These are phyloP conservation scores for Cryptoprocta ferox DNA, from an alignment of 2,797 vertebrate genomes.

Conservation along the genomic window DNA sequence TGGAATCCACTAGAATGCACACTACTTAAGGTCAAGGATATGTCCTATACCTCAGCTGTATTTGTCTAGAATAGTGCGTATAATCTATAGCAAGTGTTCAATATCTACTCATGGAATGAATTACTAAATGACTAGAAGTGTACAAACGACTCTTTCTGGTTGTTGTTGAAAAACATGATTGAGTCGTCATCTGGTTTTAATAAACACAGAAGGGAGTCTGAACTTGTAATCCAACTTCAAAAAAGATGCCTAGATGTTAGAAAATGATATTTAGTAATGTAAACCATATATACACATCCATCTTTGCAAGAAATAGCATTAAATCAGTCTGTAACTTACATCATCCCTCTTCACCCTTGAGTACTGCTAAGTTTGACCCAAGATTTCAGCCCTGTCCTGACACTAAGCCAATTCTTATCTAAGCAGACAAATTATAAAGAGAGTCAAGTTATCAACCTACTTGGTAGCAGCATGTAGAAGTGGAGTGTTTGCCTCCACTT, in stretches of 20 bases:
- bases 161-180: neutral
- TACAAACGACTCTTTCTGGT: neutral
- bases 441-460: neutral
- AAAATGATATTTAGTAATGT: slow-evolving; percentile 13
- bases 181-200: neutral
- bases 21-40: neutral
- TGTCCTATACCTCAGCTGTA: neutral
- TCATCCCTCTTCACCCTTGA: neutral
- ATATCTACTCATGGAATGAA: neutral
- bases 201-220: neutral
- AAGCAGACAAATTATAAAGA: neutral
- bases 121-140: neutral
- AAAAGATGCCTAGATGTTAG: neutral
- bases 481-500: neutral
- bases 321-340: neutral
- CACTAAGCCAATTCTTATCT: neutral
- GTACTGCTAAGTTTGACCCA: neutral
- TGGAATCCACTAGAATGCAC: neutral
- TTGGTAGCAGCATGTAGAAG: neutral
- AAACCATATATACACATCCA: neutral
- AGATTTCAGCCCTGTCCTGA: neutral
- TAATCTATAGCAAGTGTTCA: neutral
- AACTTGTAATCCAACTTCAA: neutral
- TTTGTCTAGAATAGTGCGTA: neutral
- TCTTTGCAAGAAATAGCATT: neutral